Percentiles rank a stretch among this genome's conserved stretches.
Conservation (phyloP, 2,797 vertebrate genomes). For the Staurois parvus region DNA sequence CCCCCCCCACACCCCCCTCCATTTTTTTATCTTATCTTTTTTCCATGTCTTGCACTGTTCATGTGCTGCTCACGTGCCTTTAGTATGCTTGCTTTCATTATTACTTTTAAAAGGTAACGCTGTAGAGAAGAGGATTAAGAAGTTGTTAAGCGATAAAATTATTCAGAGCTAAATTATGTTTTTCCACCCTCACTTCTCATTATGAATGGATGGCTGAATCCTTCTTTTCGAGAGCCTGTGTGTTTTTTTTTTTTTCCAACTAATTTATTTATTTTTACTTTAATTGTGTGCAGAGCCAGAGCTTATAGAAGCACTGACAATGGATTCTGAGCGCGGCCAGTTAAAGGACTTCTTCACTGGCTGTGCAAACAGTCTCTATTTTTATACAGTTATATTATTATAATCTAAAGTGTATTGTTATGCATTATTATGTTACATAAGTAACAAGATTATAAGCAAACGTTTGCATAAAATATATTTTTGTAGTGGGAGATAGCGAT, state of each 20-base stretch:
- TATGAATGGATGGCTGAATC: constrained; percentile 55
- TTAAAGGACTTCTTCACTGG: not conserved
- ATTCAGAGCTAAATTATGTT: constrained; percentile 64
- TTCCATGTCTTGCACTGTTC: constrained; percentile 19
- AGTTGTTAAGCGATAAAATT: constrained; percentile 70
- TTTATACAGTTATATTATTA: not conserved
- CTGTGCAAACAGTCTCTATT: not conserved
- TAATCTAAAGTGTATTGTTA: too few species aligned
- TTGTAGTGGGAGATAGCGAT: not conserved
- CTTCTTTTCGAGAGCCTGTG: constrained; percentile 39
- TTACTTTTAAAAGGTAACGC: constrained; percentile 61
- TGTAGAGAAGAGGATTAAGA: constrained; percentile 65
- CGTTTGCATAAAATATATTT: not conserved
- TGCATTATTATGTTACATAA: too few species aligned
- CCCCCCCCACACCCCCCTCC: not conserved
- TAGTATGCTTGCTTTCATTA: constrained; percentile 24
- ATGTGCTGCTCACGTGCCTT: not conserved
- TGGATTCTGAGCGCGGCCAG: not conserved
- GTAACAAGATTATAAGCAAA: not conserved
- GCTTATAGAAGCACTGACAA: not conserved
- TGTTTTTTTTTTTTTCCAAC: constrained; percentile 10
- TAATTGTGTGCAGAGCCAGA: constrained; percentile 29
- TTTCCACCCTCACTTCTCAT: constrained; percentile 64
- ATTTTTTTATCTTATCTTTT: constrained; percentile 32
- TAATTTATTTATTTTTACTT: constrained; percentile 55